Conservation (phyloP, 1,140 invertebrate species). For the Leptinotarsa lineolata region DNA sequence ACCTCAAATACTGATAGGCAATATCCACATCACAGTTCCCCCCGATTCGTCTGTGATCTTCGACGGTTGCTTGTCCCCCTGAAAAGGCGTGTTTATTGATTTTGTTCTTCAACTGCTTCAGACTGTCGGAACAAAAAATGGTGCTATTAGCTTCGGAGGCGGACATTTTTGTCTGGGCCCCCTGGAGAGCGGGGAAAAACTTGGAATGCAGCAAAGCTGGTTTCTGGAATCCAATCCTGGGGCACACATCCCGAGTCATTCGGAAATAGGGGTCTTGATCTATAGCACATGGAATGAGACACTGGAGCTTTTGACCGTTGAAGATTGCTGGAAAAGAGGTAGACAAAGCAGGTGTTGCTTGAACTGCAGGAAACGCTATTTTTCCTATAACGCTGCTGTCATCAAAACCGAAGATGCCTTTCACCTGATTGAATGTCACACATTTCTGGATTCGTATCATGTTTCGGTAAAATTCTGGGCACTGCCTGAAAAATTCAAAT, state of each 20-base stretch:
- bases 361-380: slow-evolving; percentile 94
- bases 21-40: slow-evolving; percentile 97
- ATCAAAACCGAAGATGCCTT: slow-evolving; percentile 96
- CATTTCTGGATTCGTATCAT: slow-evolving; percentile 88
- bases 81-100: slow-evolving; percentile 99
- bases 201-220: slow-evolving; percentile 93
- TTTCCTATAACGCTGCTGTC: slow-evolving; percentile 96
- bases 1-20: slow-evolving; percentile 93
- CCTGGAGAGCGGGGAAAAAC: slow-evolving; percentile 96
- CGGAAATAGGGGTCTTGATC: slow-evolving; percentile 99
- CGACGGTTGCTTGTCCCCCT: slow-evolving; percentile 89
- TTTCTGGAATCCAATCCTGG: slow-evolving; percentile 86
- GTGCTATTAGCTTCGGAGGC: slow-evolving; percentile 93
- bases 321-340: slow-evolving; percentile 97
- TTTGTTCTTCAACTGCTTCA: slow-evolving; percentile 98
- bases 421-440: slow-evolving; percentile 95
- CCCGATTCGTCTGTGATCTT: slow-evolving; percentile 88
- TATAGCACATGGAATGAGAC: slow-evolving; percentile 97
- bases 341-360: slow-evolving; percentile 94
- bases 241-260: slow-evolving; percentile 97
- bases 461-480: slow-evolving; percentile 90
- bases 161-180: slow-evolving; percentile 97
- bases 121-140: slow-evolving; percentile 92
- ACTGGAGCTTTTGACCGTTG: slow-evolving; percentile 80
- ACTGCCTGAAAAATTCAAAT: slow-evolving; percentile 64